Conservation (phyloP, 1,140 invertebrate genomes). For the Ceratitis capitata region DNA sequence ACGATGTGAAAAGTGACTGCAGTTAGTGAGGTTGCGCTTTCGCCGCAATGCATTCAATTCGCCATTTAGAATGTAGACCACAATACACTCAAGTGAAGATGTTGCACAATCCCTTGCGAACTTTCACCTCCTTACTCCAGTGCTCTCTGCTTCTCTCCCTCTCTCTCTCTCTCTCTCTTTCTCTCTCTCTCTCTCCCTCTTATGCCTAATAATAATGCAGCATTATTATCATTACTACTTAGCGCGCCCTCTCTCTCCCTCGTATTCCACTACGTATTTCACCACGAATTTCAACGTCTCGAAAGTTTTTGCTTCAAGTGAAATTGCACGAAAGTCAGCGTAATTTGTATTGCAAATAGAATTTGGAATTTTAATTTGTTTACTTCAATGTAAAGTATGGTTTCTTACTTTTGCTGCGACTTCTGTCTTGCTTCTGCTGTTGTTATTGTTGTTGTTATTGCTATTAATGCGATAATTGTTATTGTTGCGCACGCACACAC, state of each 20-base stretch:
- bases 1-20: neutral
- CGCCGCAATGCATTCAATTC: neutral
- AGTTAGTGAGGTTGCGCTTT: constrained; percentile 19
- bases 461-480: neutral
- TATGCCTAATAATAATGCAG: neutral
- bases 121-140: neutral
- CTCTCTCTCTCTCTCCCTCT: neutral
- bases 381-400: no score
- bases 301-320: neutral
- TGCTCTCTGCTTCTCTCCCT: neutral
- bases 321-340: constrained; percentile 1
- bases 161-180: neutral
- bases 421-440: no score
- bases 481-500: neutral
- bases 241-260: neutral
- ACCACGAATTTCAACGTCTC: constrained; percentile 7
- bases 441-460: neutral
- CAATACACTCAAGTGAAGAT: neutral
- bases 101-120: neutral
- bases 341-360: constrained; percentile 31
- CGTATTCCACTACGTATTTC: neutral
- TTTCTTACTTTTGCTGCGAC: no score
- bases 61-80: neutral
- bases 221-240: neutral
- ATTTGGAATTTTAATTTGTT: constrained; percentile 33